Evolutionary conservation across 2,113 vertebrate species (phyloP).

Genomic region (Phocoena phocoena): DNA sequence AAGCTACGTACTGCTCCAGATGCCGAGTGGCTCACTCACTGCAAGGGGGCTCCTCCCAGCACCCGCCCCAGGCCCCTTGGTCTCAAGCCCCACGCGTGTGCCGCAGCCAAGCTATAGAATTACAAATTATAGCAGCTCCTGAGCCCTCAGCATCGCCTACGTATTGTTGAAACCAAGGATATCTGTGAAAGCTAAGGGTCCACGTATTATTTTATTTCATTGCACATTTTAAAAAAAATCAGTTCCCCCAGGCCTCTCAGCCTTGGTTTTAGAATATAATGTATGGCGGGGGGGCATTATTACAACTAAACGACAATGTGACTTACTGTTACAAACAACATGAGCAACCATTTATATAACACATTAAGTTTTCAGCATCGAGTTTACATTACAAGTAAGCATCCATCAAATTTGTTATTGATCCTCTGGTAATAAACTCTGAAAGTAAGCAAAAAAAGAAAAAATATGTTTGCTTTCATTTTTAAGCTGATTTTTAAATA

Average conservation of each 20-base stretch:
- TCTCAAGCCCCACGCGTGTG: fast-evolving
- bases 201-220: background rate
- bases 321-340: background rate
- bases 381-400: background rate
- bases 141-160: fast-evolving
- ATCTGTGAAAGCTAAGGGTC: background rate
- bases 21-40: fast-evolving
- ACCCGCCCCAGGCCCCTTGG: background rate
- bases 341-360: background rate
- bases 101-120: no score
- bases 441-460: background rate
- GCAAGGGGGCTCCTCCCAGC: no score
- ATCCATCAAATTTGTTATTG: background rate
- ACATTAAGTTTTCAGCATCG: background rate
- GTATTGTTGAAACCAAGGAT: background rate
- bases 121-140: background rate
- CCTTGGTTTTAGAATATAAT: slow-evolving; percentile 1
- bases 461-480: background rate
- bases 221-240: background rate
- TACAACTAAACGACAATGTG: background rate
- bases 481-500: slow-evolving; percentile 4
- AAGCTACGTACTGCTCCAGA: background rate
- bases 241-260: background rate
- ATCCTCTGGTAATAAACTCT: background rate
- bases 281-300: background rate